Base-by-base conservation (phyloP, 2,797 vertebrate genomes). In the Intellagama lesueurii region DNA sequence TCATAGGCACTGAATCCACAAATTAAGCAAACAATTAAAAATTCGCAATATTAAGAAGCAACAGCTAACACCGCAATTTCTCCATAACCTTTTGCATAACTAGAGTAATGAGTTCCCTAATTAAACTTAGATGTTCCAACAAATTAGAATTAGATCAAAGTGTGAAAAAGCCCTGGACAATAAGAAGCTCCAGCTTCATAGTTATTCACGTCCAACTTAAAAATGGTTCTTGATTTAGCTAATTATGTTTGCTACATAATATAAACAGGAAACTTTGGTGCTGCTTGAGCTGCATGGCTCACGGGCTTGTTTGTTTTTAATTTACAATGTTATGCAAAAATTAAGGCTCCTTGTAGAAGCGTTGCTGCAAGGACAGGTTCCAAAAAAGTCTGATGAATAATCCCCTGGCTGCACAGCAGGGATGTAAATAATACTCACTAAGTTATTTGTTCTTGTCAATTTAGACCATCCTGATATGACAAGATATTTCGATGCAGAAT, bases 1-100 rank as follows among this genome's bases (percentile, higher is more conserved):
- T 93, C 93, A 81, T 83, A 90, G 32, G 44, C 92, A 92, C 80
- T 91, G 88, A 88, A 81, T 85, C 17, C 88, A 7, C 11, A 85
- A 92, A 95, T 89, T 94, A 95, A 85, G n/a, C 32, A 93, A 94
- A 77, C 64, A 94, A 80, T 86, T 93, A 86, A 90, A 82, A 91
- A 0, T 14, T 83, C 91, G 7, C 3, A 87, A 78, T 88, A 84
- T 92, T 86, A 88, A 75, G 30, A 89, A 92, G 35, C 77, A 90
- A 47, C 69, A 81, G 79, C 11, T 77, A 77, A 56, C 86, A 91
- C 17, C 89, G 12, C 88, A 83, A 24, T 89, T 90, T 94, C 66
- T 66, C 72, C 17, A 0, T 91, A 89, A 90, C 1, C 87, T 90
- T 91, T n/a, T 60, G 83, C 1, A 2, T 9, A 88, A 89, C 92